These are phyloP conservation scores for Drepana falcataria DNA, from an alignment of 2,888 invertebrate species.

Conservation along the genomic window DNA sequence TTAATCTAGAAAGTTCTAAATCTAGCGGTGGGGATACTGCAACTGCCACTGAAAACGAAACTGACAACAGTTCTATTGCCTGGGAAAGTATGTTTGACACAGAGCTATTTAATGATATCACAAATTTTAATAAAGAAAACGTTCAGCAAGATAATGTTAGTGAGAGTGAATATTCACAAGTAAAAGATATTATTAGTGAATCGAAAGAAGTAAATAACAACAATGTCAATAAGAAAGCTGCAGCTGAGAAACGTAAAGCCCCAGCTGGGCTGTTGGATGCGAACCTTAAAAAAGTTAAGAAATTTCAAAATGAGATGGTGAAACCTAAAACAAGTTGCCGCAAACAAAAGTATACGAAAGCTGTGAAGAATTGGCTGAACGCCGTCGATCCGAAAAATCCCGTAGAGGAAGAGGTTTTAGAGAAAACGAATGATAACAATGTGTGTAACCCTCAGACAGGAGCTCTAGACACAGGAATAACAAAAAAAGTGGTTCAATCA, in stretches of 20 bases:
- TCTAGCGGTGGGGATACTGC: background rate
- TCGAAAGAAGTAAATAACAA: conserved; percentile 6
- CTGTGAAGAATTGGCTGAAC: conserved; percentile 55
- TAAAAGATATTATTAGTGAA: conserved; percentile 2
- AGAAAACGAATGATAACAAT: background rate
- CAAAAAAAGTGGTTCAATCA: conserved; percentile 49
- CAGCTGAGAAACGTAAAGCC: conserved; percentile 17
- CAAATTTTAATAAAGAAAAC: conserved; percentile 1
- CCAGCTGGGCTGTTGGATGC: conserved; percentile 16
- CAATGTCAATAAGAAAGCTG: conserved; percentile 5
- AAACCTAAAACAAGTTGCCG: conserved; percentile 21
- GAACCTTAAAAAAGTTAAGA: conserved; percentile 30
- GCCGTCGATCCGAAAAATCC: conserved; percentile 26
- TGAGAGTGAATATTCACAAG: background rate
- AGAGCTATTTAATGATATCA: conserved; percentile 31
- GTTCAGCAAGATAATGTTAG: background rate
- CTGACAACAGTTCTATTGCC: conserved; percentile 16
- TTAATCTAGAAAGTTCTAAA: background rate
- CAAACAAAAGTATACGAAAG: conserved; percentile 49
- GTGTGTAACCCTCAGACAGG: background rate
- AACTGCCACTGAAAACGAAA: background rate
- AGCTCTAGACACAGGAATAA: conserved; percentile 11
- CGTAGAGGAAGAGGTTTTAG: conserved; percentile 10
- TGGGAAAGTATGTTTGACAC: conserved; percentile 59
- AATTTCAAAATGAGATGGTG: conserved; percentile 8